Conservation (phyloP, 2,888 invertebrate species). For the Lasioglossum oenotherae region DNA sequence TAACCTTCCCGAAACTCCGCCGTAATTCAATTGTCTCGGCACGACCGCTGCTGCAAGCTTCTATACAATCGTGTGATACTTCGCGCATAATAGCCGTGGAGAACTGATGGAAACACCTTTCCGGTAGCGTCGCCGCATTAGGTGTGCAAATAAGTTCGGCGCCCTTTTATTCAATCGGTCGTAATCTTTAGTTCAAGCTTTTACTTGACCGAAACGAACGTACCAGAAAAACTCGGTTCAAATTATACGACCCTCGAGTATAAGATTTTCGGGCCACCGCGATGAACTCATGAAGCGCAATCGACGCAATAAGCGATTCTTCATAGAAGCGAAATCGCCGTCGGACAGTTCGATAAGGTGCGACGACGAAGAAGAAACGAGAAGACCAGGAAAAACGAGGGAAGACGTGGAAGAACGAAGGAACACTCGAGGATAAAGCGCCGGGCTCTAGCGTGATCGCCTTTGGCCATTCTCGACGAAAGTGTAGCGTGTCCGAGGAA, state of each 20-base stretch:
- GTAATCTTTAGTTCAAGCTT: no score
- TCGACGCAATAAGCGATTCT: no score
- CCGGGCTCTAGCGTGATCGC: neutral
- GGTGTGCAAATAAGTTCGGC: neutral
- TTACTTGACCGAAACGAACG: no score
- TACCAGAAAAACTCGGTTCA: no score
- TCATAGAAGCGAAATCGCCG: neutral
- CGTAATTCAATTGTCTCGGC: conserved; percentile 10
- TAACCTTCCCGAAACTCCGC: conserved; percentile 10
- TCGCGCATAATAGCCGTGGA: neutral
- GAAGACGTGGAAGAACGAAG: neutral
- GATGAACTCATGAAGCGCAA: neutral
- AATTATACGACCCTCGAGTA: no score
- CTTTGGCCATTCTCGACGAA: conserved; percentile 11
- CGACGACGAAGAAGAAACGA: neutral
- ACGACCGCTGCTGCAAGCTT: neutral
- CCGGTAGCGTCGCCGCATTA: neutral
- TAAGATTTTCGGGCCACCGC: neutral
- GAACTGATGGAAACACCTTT: neutral
- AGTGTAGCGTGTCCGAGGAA: conserved; percentile 2
- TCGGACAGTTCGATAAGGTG: neutral
- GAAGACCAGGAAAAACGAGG: neutral
- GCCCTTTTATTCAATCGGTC: neutral
- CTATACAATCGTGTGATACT: conserved; percentile 13
- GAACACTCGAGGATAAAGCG: neutral